phyloP scores from a whole-genome alignment of 2,888 invertebrate genomes.

The Cepaea hortensis region DNA sequence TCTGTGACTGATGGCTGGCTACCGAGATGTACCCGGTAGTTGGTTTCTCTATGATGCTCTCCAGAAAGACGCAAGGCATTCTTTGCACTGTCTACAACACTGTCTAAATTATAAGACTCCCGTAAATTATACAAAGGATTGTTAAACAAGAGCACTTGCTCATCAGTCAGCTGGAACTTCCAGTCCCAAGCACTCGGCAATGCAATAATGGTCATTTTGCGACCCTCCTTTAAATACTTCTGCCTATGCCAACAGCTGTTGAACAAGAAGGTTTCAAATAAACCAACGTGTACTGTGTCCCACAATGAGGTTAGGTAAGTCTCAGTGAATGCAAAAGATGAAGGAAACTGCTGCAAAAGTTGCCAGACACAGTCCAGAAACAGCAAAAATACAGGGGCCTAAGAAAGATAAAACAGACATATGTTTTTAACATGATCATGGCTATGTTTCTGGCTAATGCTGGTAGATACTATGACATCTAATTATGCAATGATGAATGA shows the following conservation, averaged over 20 bases:
- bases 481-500: too few species aligned
- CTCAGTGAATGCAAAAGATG: constrained; percentile 93
- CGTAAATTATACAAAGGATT: constrained; percentile 84
- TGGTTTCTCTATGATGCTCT: constrained; percentile 50
- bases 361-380: constrained; percentile 97
- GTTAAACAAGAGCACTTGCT: constrained; percentile 87
- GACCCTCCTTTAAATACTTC: constrained; percentile 78
- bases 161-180: constrained; percentile 89
- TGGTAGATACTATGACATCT: too few species aligned
- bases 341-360: constrained; percentile 89
- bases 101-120: constrained; percentile 49
- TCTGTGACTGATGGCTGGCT: constrained; percentile 12
- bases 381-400: constrained; percentile 90
- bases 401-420: constrained; percentile 69
- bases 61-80: constrained; percentile 47
- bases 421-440: neutral
- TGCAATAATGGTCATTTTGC: constrained; percentile 56
- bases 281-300: constrained; percentile 90
- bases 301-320: constrained; percentile 93
- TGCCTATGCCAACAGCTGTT: constrained; percentile 88
- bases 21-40: constrained; percentile 41
- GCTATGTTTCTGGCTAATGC: too few species aligned
- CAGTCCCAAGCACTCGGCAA: constrained; percentile 87
- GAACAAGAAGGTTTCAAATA: constrained; percentile 95
- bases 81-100: constrained; percentile 49